Evolutionary conservation across 2,113 vertebrate genomes (phyloP).

Genomic region (Heteronetta atricapilla): DNA sequence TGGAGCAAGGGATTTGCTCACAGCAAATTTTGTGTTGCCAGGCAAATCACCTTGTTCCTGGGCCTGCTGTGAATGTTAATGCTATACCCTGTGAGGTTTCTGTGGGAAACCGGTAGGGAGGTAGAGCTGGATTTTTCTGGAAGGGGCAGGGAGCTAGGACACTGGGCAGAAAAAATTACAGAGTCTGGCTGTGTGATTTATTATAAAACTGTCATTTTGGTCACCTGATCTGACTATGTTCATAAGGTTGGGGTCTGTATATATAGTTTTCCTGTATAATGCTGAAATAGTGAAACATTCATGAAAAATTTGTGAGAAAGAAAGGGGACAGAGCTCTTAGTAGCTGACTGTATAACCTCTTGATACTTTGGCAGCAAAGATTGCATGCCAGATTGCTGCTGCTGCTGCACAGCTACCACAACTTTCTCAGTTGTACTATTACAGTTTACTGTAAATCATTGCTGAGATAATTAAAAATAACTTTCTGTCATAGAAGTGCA

Average conservation of each 20-base stretch:
- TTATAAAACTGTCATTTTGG: background rate
- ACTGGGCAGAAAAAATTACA: fast-evolving
- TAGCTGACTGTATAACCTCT: background rate
- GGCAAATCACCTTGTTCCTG: background rate
- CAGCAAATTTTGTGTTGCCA: background rate
- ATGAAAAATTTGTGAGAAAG: background rate
- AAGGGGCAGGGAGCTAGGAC: background rate
- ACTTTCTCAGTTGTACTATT: background rate
- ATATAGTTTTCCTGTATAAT: background rate
- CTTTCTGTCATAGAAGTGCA: background rate
- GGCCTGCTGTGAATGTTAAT: fast-evolving
- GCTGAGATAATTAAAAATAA: background rate
- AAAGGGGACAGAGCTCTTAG: background rate
- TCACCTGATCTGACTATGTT: background rate
- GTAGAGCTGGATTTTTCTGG: background rate
- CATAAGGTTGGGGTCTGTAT: background rate
- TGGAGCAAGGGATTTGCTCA: background rate
- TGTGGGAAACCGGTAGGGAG: background rate
- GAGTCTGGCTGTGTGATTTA: background rate
- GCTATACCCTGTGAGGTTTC: background rate
- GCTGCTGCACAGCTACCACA: background rate
- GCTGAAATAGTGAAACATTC: background rate
- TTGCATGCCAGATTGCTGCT: too few species aligned
- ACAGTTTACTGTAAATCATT: background rate
- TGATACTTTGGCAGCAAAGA: background rate